These are phyloP conservation scores for Raja brachyura DNA, from an alignment of 2,113 vertebrate species.

Conservation along the genomic window DNA sequence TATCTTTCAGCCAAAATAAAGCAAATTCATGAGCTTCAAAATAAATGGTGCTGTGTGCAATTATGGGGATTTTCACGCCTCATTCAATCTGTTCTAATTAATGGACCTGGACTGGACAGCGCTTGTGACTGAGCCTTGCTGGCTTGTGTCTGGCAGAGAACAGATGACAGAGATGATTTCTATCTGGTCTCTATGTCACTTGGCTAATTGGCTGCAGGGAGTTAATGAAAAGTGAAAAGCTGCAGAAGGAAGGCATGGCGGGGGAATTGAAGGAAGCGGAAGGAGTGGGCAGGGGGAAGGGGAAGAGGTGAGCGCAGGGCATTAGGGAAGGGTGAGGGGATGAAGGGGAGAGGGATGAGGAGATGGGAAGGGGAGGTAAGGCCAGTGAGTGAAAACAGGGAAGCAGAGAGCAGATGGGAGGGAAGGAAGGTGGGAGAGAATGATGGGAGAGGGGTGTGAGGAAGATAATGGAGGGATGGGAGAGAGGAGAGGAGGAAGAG, in stretches of 20 bases:
- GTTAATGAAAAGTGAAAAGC: conserved; percentile 78
- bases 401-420: conserved; percentile 38
- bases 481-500: background rate
- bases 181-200: conserved; percentile 73
- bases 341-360: background rate
- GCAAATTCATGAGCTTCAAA: conserved; percentile 90
- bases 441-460: background rate
- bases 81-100: conserved; percentile 83
- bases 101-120: conserved; percentile 45
- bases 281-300: background rate
- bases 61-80: conserved; percentile 96
- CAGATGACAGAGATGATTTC: conserved; percentile 89
- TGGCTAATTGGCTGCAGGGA: conserved; percentile 80
- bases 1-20: conserved; percentile 2
- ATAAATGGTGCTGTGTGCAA: conserved; percentile 99
- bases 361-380: conserved; percentile 28
- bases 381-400: background rate
- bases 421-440: background rate
- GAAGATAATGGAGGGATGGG: too few species aligned
- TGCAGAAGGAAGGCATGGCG: conserved; percentile 48
- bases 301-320: background rate
- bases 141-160: conserved; percentile 81
- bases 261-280: background rate
- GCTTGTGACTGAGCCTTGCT: conserved; percentile 68
- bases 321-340: background rate